These are phyloP conservation scores for Melanotaenia duboulayi DNA, from an alignment of 2,113 vertebrate genomes.

Conservation along the genomic window DNA sequence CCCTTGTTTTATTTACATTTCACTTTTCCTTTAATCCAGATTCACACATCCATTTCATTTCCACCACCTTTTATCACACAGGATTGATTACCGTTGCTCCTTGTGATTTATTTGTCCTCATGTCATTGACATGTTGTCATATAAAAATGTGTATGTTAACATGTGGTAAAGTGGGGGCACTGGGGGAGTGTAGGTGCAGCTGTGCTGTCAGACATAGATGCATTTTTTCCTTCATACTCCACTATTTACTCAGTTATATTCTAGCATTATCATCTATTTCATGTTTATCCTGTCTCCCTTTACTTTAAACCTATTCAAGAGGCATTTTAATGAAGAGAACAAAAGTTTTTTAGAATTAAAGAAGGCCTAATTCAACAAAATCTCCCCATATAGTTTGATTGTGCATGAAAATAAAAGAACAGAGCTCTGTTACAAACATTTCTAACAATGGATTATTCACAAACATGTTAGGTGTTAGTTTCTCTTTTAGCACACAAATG, in stretches of 20 bases:
- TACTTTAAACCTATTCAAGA: not conserved
- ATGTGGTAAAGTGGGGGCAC: slow-evolving; percentile 66
- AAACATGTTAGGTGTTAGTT: too few relatives aligned
- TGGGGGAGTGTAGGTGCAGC: slow-evolving; percentile 53
- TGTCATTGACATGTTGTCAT: slow-evolving; percentile 61
- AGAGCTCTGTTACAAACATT: too few relatives aligned
- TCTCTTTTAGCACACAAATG: too few relatives aligned
- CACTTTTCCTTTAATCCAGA: slow-evolving; percentile 30
- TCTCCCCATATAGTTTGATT: too few relatives aligned
- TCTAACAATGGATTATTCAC: too few relatives aligned
- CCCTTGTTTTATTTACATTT: slow-evolving; percentile 27
- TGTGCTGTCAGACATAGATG: slow-evolving; percentile 46
- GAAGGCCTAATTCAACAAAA: not conserved
- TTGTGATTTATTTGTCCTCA: slow-evolving; percentile 44
- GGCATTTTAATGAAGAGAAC: not conserved
- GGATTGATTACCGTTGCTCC: slow-evolving; percentile 22
- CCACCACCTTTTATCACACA: slow-evolving; percentile 26
- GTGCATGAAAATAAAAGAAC: too few relatives aligned
- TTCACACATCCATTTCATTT: slow-evolving; percentile 29
- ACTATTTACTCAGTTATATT: not conserved
- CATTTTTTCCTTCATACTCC: not conserved
- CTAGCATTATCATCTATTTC: not conserved
- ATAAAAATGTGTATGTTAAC: slow-evolving; percentile 58
- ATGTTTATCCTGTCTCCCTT: not conserved
- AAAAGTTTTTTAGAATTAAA: not conserved